Conservation (phyloP, 2,888 invertebrate genomes). For the Campoplex nolae region DNA sequence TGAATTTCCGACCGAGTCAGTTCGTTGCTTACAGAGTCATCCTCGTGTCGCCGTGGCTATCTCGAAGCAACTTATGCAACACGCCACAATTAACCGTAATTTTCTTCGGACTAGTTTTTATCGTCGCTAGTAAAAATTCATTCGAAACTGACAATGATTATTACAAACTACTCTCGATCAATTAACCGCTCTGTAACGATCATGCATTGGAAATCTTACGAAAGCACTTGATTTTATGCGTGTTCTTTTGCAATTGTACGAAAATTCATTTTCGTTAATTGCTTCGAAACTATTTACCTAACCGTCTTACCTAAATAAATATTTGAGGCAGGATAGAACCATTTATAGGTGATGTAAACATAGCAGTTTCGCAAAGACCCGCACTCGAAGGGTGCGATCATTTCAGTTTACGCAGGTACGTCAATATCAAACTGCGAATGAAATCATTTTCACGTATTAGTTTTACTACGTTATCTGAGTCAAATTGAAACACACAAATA, state of each 20-base stretch:
- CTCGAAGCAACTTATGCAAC: not conserved
- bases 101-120: not conserved
- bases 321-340: not conserved
- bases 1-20: not conserved
- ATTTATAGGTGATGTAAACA: not conserved
- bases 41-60: not conserved
- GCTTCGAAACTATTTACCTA: not conserved
- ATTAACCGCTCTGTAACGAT: conserved; percentile 5
- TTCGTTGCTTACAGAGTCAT: not conserved
- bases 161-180: not conserved
- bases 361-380: conserved; percentile 14
- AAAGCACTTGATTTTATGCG: not conserved
- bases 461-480: not conserved
- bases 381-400: not conserved
- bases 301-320: not conserved
- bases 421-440: not conserved
- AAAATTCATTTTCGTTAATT: conserved; percentile 1
- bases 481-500: not conserved
- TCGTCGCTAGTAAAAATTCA: not conserved
- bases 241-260: not conserved
- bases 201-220: not conserved
- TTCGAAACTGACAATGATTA: not conserved
- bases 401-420: not conserved
- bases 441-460: not conserved
- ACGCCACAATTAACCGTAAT: not conserved